Base-by-base conservation (phyloP, 1,140 invertebrate genomes). In the Linepithema humile region DNA sequence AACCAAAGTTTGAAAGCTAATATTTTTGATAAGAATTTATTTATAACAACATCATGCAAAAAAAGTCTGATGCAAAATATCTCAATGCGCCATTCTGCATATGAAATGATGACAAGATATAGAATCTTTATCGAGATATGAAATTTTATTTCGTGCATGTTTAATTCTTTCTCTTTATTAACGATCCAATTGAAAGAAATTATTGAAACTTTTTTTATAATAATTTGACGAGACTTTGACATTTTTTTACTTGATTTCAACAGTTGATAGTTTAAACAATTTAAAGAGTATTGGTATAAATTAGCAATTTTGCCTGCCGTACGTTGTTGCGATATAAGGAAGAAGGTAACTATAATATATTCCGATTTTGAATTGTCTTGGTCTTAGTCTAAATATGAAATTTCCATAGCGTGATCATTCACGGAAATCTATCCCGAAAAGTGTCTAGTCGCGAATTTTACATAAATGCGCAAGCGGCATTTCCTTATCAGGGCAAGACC, bases 401-500 rank as follows among this genome's bases (percentile, higher is more conserved):
- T 62, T 65, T 65, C 5, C 20, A 50, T 45, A 17, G 48, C 1
- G 17, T n/a, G 17, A 29, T 26, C 17, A 17, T 32, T 45, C 0
- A 64, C 35, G 38, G 64, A 64, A 83, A 43, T 17, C 17, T n/a
- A 60, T 72, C 17, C 12, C 35, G 26, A 17, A 32, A 17, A 23
- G 53, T 53, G 65, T 57, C n/a, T 38, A 73, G 35, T 74, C 40
- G 20, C 17, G 23, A 77, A 48, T 83, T 83, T 53, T 78, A 84
- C 72, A 78, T 26, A 83, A 86, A 83, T 53, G 26, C 7, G 65
- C 53, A 38, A 80, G 65, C 38, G n/a, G 29, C 26, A 23, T 67
- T 59, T 85, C 67, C 67, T 86, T 86, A 87, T 87, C 60, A 74
- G 84, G 64, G 69, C 53, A 38, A 86, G 65, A 87, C 57, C 59